These are phyloP conservation scores for Chironex yamaguchii DNA, from an alignment of 30 jellyfish, hydroid and myxozoan genomes.

Conservation along the genomic window DNA sequence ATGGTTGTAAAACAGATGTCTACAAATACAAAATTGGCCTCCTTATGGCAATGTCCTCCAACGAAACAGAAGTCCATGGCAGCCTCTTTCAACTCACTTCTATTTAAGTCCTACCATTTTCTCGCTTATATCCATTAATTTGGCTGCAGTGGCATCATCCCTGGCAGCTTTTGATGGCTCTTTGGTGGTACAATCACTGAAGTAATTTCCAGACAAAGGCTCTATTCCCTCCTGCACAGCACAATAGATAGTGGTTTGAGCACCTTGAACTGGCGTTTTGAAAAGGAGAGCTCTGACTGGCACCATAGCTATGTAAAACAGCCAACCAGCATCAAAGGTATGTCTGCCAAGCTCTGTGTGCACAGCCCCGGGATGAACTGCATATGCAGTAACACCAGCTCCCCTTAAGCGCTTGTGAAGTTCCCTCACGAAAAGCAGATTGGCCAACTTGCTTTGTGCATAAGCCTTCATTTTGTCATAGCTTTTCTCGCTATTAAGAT, in stretches of 20 bases:
- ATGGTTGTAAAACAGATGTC: too few relatives aligned
- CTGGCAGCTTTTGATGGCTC: slow-evolving; percentile 50
- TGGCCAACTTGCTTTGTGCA: slow-evolving; percentile 62
- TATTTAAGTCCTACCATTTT: too few relatives aligned
- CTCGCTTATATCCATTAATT: too few relatives aligned
- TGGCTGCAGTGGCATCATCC: slow-evolving; percentile 63
- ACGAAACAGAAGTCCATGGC: too few relatives aligned
- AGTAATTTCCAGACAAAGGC: slow-evolving; percentile 63
- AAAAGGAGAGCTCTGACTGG: slow-evolving; percentile 4
- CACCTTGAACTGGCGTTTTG: slow-evolving; percentile 59
- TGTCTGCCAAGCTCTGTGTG: slow-evolving; percentile 36
- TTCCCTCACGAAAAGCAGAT: slow-evolving; percentile 63
- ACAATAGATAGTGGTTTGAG: slow-evolving; percentile 71
- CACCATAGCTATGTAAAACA: not conserved
- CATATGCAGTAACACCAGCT: slow-evolving; percentile 26
- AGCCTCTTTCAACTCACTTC: too few relatives aligned
- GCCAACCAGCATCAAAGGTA: not conserved
- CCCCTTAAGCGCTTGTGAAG: slow-evolving; percentile 34
- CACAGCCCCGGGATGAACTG: slow-evolving; percentile 75
- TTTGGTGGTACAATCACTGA: slow-evolving; percentile 57
- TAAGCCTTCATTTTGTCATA: slow-evolving; percentile 20
- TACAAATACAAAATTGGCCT: too few relatives aligned
- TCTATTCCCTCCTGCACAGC: slow-evolving; percentile 68
- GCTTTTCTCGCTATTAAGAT: slow-evolving; percentile 6
- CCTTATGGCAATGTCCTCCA: too few relatives aligned